phyloP scores from a whole-genome alignment of 2,113 vertebrate genomes.

The Oxyruncus cristatus region DNA sequence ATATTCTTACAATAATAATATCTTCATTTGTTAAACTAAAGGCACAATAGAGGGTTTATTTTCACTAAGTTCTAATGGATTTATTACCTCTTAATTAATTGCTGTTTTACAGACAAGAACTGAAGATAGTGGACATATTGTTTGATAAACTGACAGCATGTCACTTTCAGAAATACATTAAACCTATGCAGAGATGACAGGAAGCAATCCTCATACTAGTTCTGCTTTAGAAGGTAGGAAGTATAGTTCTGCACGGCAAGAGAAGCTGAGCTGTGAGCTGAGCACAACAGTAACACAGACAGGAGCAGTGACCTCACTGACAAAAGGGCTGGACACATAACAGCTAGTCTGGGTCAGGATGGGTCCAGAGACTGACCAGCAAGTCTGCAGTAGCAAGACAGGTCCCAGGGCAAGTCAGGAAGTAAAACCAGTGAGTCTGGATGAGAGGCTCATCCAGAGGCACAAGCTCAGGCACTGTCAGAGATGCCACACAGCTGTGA shows the following conservation, averaged over 20 bases:
- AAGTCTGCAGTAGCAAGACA: neutral
- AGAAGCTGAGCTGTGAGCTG: neutral
- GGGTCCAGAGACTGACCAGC: neutral
- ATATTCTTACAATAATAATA: neutral
- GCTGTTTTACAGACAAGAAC: neutral
- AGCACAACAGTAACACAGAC: accelerated
- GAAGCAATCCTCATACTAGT: neutral
- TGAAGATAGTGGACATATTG: neutral
- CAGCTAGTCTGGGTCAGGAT: neutral
- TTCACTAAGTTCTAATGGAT: neutral
- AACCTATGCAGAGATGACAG: neutral
- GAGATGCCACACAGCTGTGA: neutral
- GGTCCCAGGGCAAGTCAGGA: neutral
- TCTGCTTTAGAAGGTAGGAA: neutral
- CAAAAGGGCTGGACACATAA: neutral
- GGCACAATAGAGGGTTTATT: neutral
- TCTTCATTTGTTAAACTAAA: neutral
- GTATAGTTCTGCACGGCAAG: neutral
- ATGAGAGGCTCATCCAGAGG: accelerated
- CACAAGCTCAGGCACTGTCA: no score
- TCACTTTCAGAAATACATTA: neutral
- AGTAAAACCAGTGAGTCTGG: neutral
- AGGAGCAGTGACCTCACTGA: neutral
- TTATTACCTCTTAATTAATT: neutral
- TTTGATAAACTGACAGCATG: neutral